Evolutionary conservation across 2,888 invertebrate species (phyloP), one percentile per base, ranked within the genome.

Genomic region (Abscondita cerata): DNA sequence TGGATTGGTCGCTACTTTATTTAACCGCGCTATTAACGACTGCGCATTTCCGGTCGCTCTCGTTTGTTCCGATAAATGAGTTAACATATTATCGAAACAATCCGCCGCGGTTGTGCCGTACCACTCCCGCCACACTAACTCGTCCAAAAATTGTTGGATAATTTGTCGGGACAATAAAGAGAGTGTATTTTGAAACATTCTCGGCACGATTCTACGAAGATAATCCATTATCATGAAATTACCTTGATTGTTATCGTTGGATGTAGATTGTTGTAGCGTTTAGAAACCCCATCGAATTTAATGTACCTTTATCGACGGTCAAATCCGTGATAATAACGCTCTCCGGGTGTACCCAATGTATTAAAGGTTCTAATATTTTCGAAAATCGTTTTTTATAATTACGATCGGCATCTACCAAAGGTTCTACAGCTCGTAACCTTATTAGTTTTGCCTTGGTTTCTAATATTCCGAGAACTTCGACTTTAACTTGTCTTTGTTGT

Each of bases 111-210:
- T 89, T 2, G 87, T 84, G 0, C 94, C 95, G 75, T 87, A 95
- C 75, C 90, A 89, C 77, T 95, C 95, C 59, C 95, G 84, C 95
- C 95, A 95, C 9, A 93, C 81, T 13, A 95, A 80, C 75, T 95
- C 95, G 76, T 95, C 95, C 66, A 95, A 81, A 78, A 95, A 95
- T 78, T 94, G 93, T 78, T 95, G 95, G 72, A 95, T 93, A 76
- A 94, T 92, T 79, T 91, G 91, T 47, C 92, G 84, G 1, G 92
- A 93, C 0, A 95, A 81, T 66, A 93, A 77, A 8, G 93, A 92
- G 5, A 95, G 79, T 0, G 94, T 94, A 70, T 93, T 94, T 82
- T 94, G 91, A 81, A 95, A 95, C 93, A 95, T 94, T 72, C 93
- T 85, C 0, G 95, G 95, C 1, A 95, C 93, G 18, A 93, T 91